Evolutionary conservation across 64 coral and sea anemone genomes (phyloP).

Genomic region (Montipora sp.): DNA sequence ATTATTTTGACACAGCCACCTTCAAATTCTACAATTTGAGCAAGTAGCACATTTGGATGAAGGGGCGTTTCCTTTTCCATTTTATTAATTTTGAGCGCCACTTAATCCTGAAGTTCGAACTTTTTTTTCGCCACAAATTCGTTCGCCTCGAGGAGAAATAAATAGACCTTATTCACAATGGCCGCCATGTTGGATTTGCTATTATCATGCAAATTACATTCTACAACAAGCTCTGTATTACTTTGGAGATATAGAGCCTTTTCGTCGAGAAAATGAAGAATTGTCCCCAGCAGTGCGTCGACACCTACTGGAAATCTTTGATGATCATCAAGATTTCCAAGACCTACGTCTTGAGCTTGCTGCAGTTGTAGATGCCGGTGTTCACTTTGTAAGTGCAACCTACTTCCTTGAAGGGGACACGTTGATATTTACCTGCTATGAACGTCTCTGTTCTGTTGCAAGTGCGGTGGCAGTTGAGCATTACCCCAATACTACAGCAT

Average conservation of each 20-base stretch:
- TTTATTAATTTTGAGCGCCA: too few relatives aligned
- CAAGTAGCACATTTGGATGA: too few relatives aligned
- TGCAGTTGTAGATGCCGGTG: constrained; percentile 55
- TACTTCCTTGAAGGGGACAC: constrained; percentile 44
- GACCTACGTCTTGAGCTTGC: constrained; percentile 51
- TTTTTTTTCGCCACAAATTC: too few relatives aligned
- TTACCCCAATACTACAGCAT: constrained; percentile 76
- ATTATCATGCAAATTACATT: not conserved
- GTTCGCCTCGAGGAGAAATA: too few relatives aligned
- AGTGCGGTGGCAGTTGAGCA: constrained; percentile 58
- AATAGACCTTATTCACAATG: too few relatives aligned
- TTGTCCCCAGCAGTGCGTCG: constrained; percentile 34
- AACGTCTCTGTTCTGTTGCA: constrained; percentile 15
- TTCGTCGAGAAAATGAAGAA: constrained; percentile 14
- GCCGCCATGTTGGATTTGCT: too few relatives aligned
- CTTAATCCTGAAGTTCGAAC: too few relatives aligned
- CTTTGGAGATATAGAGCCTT: constrained; percentile 44
- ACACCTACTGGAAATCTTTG: constrained; percentile 58
- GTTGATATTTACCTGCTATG: constrained; percentile 47
- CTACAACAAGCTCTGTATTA: constrained; percentile 9
- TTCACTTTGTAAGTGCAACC: constrained; percentile 53
- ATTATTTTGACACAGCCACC: too few relatives aligned
- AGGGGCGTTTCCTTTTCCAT: too few relatives aligned
- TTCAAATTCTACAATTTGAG: too few relatives aligned
- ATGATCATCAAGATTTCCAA: constrained; percentile 60